phyloP scores from a whole-genome alignment of 1,140 invertebrate genomes.

The Aphelinus certus region DNA sequence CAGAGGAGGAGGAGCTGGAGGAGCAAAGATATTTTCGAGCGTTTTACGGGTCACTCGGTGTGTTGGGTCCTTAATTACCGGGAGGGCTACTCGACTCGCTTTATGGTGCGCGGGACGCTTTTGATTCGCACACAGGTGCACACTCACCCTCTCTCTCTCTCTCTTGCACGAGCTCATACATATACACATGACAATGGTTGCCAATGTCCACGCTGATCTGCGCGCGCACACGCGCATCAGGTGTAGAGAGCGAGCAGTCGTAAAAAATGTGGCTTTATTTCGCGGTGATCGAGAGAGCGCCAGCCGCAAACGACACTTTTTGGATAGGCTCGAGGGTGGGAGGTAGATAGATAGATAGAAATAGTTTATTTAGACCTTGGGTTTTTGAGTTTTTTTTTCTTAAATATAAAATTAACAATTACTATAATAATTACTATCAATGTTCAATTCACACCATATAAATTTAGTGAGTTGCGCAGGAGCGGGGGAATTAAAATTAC shows the following conservation, averaged over 20 bases:
- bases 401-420: too few species aligned
- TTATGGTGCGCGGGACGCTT: conserved; percentile 46
- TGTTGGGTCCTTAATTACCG: conserved; percentile 62
- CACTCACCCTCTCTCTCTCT: background rate
- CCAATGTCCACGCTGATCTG: background rate
- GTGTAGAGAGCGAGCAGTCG: conserved; percentile 12
- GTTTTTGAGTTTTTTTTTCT: too few species aligned
- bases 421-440: too few species aligned
- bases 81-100: conserved; percentile 44
- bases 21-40: conserved; percentile 10
- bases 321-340: background rate
- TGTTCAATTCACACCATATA: too few species aligned
- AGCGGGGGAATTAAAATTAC: too few species aligned
- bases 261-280: conserved; percentile 35
- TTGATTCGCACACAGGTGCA: conserved; percentile 47
- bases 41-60: conserved; percentile 57
- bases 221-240: background rate
- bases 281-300: background rate
- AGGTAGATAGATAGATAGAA: too few species aligned
- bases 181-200: background rate
- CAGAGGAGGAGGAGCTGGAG: conserved; percentile 24
- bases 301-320: conserved; percentile 31
- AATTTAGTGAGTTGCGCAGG: too few species aligned
- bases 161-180: conserved; percentile 8
- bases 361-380: too few species aligned